Evolutionary conservation across 2,797 vertebrate species (phyloP), one percentile per base, ranked within the genome.

Genomic region (Pseudotriccus pelzelni): DNA sequence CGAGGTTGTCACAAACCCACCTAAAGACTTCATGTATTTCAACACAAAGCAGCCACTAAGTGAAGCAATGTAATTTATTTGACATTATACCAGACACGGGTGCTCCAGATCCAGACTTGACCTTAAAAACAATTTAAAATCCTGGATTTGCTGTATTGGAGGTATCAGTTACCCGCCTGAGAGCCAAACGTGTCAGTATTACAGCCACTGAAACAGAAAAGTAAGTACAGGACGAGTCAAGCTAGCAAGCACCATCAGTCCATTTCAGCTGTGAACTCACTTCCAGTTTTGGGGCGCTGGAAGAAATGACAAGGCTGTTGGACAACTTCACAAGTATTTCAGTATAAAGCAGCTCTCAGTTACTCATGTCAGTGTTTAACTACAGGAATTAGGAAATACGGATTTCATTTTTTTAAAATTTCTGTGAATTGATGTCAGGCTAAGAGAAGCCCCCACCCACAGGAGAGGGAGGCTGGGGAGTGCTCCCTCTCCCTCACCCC

Each of bases 51-150:
- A 96, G 95, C 86, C 90, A 92, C 81, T n/a, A 84, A 87, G 41
- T 74, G 90, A 95, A 96, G 93, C 92, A 87, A 84, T 5, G 56
- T 55, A 82, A 90, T 96, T 96, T 96, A 95, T 96, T 96, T 92
- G 74, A 95, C 92, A 90, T 84, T 63, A 43, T 53, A 93, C 67
- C 86, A 94, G 91, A 95, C 85, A 95, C 1, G 9, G 85, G 64
- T 78, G 88, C 90, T 90, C 88, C 76, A 81, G 81, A 52, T 70
- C 75, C 92, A 80, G 77, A 87, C 90, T 82, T 89, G 93, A 90
- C 92, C 81, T 95, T 89, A 67, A 60, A 78, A 94, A 88, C 93
- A 92, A 82, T 63, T 73, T 70, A 39, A 82, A 82, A 41, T 52
- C 74, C 84, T 79, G 86, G 73, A 47, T 81, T 22, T 87, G 85